These are phyloP conservation scores for Porites lobata DNA, from an alignment of 92 coral and sea anemone genomes.

Conservation along the genomic window DNA sequence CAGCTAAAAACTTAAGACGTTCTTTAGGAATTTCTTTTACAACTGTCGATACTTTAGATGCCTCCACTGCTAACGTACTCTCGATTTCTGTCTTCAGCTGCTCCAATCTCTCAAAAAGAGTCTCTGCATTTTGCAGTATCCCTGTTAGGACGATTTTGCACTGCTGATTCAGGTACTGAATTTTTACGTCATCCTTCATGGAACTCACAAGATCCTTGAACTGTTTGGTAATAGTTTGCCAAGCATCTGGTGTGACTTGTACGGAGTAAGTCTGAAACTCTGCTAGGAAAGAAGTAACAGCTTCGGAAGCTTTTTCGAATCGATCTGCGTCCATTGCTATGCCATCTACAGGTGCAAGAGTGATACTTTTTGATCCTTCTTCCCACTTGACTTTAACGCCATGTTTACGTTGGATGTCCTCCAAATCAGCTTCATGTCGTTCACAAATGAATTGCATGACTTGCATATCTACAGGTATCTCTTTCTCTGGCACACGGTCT, in stretches of 20 bases:
- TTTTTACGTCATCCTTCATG: not conserved
- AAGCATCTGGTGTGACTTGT: constrained; percentile 31
- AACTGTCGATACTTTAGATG: constrained; percentile 25
- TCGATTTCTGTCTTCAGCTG: constrained; percentile 54
- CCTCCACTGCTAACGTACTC: constrained; percentile 37
- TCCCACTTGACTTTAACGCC: constrained; percentile 13
- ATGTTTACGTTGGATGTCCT: not conserved
- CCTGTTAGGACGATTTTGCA: constrained; percentile 28
- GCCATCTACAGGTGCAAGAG: not conserved
- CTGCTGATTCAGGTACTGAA: not conserved
- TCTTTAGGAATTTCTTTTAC: constrained; percentile 9
- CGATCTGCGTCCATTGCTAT: constrained; percentile 26
- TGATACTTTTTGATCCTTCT: constrained; percentile 12
- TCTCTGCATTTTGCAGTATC: constrained; percentile 48
- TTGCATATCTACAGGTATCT: not conserved
- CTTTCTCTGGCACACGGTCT: not conserved
- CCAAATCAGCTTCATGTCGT: not conserved
- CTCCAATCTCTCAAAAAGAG: constrained; percentile 31
- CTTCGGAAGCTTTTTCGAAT: constrained; percentile 22
- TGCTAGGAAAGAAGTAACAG: not conserved
- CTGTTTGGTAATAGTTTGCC: constrained; percentile 1
- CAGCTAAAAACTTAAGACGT: constrained; percentile 32
- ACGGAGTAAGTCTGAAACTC: not conserved
- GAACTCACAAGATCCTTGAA: constrained; percentile 11
- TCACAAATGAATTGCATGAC: constrained; percentile 10